These are phyloP conservation scores for Nomia melanderi DNA, from an alignment of 1,140 invertebrate species.

Conservation along the genomic window DNA sequence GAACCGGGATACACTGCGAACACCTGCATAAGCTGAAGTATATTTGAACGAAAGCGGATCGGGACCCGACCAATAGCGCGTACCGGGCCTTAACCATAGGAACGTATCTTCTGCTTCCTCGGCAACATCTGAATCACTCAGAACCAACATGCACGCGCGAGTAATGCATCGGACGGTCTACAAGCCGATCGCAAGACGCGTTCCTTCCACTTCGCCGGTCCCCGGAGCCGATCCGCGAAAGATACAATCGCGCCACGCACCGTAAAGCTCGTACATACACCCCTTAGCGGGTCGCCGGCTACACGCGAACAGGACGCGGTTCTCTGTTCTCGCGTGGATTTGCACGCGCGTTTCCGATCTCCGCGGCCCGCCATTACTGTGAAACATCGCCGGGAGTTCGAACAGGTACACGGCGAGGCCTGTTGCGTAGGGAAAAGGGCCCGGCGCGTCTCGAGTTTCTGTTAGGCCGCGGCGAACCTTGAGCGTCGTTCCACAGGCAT, in stretches of 20 bases:
- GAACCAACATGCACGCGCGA: too few relatives aligned
- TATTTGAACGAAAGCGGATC: too few relatives aligned
- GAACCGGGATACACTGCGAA: too few relatives aligned
- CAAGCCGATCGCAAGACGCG: too few relatives aligned
- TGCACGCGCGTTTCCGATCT: slow-evolving; percentile 40
- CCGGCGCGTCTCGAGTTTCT: slow-evolving; percentile 47
- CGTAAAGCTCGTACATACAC: slow-evolving; percentile 54
- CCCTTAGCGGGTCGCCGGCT: slow-evolving; percentile 10
- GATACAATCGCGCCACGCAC: slow-evolving; percentile 21
- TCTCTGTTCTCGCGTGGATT: slow-evolving; percentile 54
- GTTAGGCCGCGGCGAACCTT: neutral
- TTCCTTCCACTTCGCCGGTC: neutral
- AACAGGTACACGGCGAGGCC: slow-evolving; percentile 39
- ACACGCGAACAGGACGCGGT: slow-evolving; percentile 16
- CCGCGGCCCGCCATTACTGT: slow-evolving; percentile 51
- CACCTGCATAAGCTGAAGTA: too few relatives aligned
- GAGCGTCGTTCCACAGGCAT: neutral
- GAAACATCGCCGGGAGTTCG: slow-evolving; percentile 48
- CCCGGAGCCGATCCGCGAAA: slow-evolving; percentile 7
- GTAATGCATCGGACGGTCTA: too few relatives aligned
- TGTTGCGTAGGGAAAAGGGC: slow-evolving; percentile 8
- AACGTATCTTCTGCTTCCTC: too few relatives aligned
- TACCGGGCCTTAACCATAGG: too few relatives aligned
- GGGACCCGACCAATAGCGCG: too few relatives aligned
- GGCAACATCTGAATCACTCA: too few relatives aligned